These are phyloP conservation scores for Sinocyclocheilus grahami DNA, from an alignment of 2,113 vertebrate species.

Conservation along the genomic window DNA sequence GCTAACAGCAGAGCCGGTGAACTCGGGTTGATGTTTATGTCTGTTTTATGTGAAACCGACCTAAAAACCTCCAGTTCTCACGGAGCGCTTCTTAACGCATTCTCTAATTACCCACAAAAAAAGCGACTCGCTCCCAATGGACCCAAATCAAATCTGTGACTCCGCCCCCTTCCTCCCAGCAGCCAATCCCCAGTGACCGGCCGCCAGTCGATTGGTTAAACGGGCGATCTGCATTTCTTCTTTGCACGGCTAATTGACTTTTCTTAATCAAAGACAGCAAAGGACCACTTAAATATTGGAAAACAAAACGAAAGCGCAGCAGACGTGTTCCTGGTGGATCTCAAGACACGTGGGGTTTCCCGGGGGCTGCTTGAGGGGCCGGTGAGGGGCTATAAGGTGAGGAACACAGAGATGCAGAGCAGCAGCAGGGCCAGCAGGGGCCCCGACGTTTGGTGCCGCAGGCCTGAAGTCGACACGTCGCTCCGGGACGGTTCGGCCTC, in stretches of 20 bases:
- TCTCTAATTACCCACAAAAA: neutral
- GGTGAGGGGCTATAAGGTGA: conserved; percentile 94
- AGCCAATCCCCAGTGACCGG: conserved; percentile 70
- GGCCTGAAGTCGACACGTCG: conserved; percentile 48
- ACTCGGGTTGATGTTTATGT: conserved; percentile 23
- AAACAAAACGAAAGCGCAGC: conserved; percentile 73
- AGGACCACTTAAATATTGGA: conserved; percentile 89
- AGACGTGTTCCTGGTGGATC: conserved; percentile 81
- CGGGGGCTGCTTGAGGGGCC: conserved; percentile 53
- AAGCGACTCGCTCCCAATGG: neutral
- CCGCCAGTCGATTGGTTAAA: conserved; percentile 83
- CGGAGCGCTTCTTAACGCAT: neutral
- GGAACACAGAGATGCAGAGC: conserved; percentile 71
- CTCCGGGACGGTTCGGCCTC: conserved; percentile 58
- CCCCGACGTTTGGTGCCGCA: conserved; percentile 32
- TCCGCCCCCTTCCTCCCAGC: conserved; percentile 8
- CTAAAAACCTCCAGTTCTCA: conserved; percentile 31
- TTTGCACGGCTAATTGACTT: conserved; percentile 79
- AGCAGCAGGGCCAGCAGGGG: conserved; percentile 52
- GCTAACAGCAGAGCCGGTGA: conserved; percentile 38
- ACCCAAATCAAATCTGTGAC: neutral
- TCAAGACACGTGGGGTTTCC: conserved; percentile 55
- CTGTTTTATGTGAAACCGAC: conserved; percentile 33
- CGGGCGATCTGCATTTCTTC: conserved; percentile 76
- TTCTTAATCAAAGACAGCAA: conserved; percentile 73